Evolutionary conservation across 2,113 vertebrate genomes (phyloP).

Genomic region (Petroica traversi): DNA sequence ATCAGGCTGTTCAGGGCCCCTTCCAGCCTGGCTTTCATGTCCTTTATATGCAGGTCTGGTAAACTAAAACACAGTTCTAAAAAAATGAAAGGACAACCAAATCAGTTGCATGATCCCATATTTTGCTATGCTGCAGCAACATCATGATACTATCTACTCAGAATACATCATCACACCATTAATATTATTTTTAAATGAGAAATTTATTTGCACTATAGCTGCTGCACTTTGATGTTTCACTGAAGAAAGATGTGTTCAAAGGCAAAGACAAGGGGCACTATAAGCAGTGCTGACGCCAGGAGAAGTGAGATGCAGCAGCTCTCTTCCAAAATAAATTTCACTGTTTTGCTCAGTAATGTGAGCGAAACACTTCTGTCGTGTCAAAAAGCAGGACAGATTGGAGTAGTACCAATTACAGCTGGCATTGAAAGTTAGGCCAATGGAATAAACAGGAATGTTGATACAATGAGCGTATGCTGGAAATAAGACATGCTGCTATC

Average conservation of each 20-base stretch:
- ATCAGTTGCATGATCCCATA: background rate
- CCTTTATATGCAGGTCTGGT: background rate
- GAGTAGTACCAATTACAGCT: background rate
- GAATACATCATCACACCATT: background rate
- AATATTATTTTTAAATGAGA: background rate
- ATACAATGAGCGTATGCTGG: background rate
- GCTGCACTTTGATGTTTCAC: background rate
- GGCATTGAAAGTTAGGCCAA: background rate
- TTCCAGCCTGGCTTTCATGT: background rate
- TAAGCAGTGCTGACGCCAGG: background rate
- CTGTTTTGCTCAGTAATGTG: accelerated
- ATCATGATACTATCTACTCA: background rate
- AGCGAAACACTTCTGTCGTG: background rate
- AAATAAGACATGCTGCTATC: background rate
- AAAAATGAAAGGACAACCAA: background rate
- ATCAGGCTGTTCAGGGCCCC: background rate
- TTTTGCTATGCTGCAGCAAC: background rate
- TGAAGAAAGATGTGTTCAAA: background rate
- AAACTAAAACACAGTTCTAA: background rate
- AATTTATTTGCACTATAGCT: background rate
- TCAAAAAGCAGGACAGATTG: background rate
- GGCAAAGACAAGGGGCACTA: background rate
- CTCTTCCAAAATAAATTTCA: background rate
- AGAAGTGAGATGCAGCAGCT: background rate
- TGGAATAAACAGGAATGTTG: accelerated